Base-by-base conservation (phyloP, 1,140 invertebrate genomes). In the Heliconius hermathena region DNA sequence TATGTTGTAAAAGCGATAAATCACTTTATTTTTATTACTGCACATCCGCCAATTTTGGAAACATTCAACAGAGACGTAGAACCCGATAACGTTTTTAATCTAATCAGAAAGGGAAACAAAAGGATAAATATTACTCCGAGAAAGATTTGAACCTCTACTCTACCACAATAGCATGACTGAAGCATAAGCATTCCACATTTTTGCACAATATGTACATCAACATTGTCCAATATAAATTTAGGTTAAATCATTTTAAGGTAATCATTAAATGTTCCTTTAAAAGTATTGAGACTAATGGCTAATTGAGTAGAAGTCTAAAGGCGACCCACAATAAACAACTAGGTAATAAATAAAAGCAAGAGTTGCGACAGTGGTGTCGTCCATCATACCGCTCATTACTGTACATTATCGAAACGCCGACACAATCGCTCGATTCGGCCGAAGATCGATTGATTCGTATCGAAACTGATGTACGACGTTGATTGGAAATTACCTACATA, bases 381-480 rank as follows among this genome's bases (percentile, higher is more conserved):
- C 76, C 81, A 84, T 86, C 85, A 86, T 84, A 78, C 46, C 74
- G 77, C 78, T 84, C 82, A 82, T 82, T 86, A 83, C 81, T 73
- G 76, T 79, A 84, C 74, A 81, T 84, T 82, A 85, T 86, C 80
- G 83, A 78, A 78, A 76, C 77, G 82, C 82, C 81, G 84, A 82
- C 84, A 83, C 83, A 83, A 84, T 86, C 83, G 77, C 77, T 75
- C 75, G 81, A 86, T 84, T 81, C 80, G 80, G 75, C 77, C 73
- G 81, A 82, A 85, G 84, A 86, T 85, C 84, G 84, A 85, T 86
- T 83, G 84, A 86, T 85, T 77, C 76, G 79, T 84, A 83, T 83
- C 80, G 80, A 75, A 77, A 41, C 66, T 82, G 84, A 85, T 82
- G 80, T 82, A 82, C 79, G 84, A 80, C 78, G 72, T 66, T 80